Evolutionary conservation across 2,113 vertebrate genomes (phyloP).

Genomic region (Zootoca vivipara): DNA sequence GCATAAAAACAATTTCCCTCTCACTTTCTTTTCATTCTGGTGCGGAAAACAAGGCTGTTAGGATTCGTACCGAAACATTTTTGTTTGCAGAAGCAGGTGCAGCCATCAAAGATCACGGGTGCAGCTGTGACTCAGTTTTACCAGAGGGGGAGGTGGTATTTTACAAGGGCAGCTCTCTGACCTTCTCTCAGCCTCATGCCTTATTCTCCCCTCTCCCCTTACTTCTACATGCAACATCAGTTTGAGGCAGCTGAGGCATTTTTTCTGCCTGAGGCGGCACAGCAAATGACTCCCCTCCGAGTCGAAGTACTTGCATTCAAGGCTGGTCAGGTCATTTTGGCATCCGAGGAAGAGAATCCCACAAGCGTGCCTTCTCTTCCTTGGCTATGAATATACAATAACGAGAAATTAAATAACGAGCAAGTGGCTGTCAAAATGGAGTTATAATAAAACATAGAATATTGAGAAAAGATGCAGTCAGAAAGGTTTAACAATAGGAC

Average conservation of each 20-base stretch:
- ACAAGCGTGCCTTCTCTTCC: background rate
- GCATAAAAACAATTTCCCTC: constrained; percentile 16
- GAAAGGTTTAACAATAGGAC: no score
- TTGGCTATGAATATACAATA: no score
- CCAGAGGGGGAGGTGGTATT: background rate
- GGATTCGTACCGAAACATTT: background rate
- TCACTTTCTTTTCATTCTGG: constrained; percentile 23
- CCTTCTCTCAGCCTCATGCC: background rate
- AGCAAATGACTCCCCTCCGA: background rate
- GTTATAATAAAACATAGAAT: no score
- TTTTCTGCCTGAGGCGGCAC: background rate
- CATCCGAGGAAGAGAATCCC: background rate
- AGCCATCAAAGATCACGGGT: background rate
- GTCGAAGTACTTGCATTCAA: background rate
- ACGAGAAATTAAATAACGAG: no score
- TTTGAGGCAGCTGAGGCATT: background rate
- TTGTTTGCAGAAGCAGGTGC: background rate
- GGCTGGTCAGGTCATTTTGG: background rate
- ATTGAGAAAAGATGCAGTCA: no score
- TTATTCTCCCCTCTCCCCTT: background rate
- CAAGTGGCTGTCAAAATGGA: no score
- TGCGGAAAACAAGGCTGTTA: constrained; percentile 4
- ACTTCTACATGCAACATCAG: background rate
- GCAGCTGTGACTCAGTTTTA: constrained; percentile 8
- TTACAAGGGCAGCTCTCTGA: background rate